phyloP scores from a whole-genome alignment of 2,888 invertebrate genomes.

The Tipula helvola region DNA sequence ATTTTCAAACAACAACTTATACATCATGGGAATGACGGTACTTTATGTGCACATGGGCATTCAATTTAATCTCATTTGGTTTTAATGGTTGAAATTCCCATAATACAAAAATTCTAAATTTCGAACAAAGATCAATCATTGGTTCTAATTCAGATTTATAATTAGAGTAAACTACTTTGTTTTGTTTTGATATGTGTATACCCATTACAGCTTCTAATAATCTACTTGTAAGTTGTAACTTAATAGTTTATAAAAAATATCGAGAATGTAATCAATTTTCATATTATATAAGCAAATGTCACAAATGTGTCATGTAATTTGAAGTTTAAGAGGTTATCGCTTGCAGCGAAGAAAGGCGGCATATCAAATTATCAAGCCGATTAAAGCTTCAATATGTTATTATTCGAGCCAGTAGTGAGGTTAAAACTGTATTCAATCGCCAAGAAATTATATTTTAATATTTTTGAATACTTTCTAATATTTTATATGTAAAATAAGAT shows the following conservation, averaged over 20 bases:
- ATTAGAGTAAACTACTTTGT: not conserved
- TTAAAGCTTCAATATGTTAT: not conserved
- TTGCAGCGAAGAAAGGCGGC: not conserved
- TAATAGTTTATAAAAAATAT: not conserved
- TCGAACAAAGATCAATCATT: not conserved
- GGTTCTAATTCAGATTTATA: not conserved
- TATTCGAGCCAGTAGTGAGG: too few relatives aligned
- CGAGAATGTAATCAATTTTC: not conserved
- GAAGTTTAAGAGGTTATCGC: not conserved
- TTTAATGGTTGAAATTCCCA: not conserved
- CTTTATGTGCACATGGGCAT: not conserved
- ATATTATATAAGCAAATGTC: not conserved
- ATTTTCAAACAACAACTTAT: not conserved
- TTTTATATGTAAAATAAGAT: too few relatives aligned
- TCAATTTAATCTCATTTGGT: not conserved
- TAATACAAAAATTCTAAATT: not conserved
- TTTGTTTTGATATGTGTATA: not conserved
- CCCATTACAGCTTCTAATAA: not conserved
- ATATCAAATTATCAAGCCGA: not conserved
- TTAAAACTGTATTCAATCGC: too few relatives aligned
- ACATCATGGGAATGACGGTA: not conserved
- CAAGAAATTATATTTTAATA: too few relatives aligned
- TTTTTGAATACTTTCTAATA: too few relatives aligned
- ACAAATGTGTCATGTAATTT: not conserved
- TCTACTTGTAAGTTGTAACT: not conserved